Base-by-base conservation (phyloP, 2,888 invertebrate species). In the Dyspetes luteomarginatus region DNA sequence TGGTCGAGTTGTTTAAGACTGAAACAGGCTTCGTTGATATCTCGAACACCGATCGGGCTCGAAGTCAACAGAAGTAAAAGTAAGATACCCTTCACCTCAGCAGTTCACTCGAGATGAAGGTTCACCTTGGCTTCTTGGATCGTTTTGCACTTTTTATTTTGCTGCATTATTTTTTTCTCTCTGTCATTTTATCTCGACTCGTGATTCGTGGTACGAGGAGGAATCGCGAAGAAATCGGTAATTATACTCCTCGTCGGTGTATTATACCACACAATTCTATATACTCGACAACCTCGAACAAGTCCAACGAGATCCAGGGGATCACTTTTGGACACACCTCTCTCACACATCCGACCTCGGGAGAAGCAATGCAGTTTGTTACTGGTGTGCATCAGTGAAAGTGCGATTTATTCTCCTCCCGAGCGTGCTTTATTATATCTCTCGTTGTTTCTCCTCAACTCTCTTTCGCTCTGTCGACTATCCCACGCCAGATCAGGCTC, bases 151-250 rank as follows among this genome's bases (percentile, higher is more conserved):
- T 15, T 48, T 15, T 3, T 48, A 17, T 15, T 48, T 17, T 19
- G n/a, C 48, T 5, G 4, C 48, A 48, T 5, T 17, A 17, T 48
- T 48, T 17, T 17, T 17, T 5, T 48, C 48, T 48, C 17, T 50
- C 36, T 9, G 24, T 36, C 50, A 60, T 19, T 60, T 65, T 65
- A 30, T 67, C 71, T 52, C 30, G 58, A 43, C 50, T 71, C 79
- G 69, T 75, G 74, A 75, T 65, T 75, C 71, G 56, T 26, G 65
- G 65, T 43, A 17, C 48, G 17, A 15, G 55, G 62, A 62, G 56
- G 74, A 55, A 73, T 77, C 72, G 19, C 72, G 77, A 77, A 76
- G 67, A 81, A 81, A 81, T 81, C 77, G 81, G 81, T 81, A 81
- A 81, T 81, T 81, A 77, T 48, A 81, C 81, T 65, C 60, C 62